These are phyloP conservation scores for Drosophila orosa DNA, from an alignment of 1,140 invertebrate species.

Conservation along the genomic window DNA sequence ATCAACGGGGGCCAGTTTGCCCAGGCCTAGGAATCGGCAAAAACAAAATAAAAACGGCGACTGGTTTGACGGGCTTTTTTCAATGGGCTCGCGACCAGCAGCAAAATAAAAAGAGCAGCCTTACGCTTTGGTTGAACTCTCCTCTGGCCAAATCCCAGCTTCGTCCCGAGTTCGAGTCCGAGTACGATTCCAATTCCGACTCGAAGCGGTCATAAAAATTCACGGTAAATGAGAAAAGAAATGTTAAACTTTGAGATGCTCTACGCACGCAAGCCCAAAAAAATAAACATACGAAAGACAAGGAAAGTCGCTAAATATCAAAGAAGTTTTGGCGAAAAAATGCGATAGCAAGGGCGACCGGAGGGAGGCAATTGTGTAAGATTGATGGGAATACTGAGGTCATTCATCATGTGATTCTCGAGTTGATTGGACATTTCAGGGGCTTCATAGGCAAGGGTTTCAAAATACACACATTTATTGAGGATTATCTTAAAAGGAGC, in stretches of 20 bases:
- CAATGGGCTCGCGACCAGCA: constrained; percentile 65
- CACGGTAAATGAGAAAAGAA: constrained; percentile 51
- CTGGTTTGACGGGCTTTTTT: constrained; percentile 79
- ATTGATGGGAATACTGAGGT: constrained; percentile 58
- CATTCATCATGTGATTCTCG: constrained; percentile 58
- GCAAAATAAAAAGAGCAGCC: constrained; percentile 29
- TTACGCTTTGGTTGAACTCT: constrained; percentile 69
- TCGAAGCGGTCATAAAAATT: constrained; percentile 71
- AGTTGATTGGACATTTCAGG: constrained; percentile 56
- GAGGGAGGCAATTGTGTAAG: constrained; percentile 43
- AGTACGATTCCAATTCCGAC: constrained; percentile 25
- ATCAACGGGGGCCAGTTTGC: constrained; percentile 77
- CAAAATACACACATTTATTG: constrained; percentile 38
- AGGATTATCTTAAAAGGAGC: constrained; percentile 21
- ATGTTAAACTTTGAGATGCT: constrained; percentile 60
- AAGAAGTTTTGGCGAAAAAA: constrained; percentile 44
- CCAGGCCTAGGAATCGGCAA: constrained; percentile 63
- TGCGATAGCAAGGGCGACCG: constrained; percentile 1
- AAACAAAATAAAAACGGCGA: constrained; percentile 57
- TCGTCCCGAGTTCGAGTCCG: constrained; percentile 35
- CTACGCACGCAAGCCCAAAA: constrained; percentile 57
- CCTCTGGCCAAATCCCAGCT: constrained; percentile 39
- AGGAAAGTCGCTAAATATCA: constrained; percentile 53
- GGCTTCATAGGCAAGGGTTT: constrained; percentile 38
- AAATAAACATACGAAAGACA: constrained; percentile 32